These are phyloP conservation scores for Stenoptilia bipunctidactyla DNA, from an alignment of 2,888 invertebrate species.

Conservation along the genomic window DNA sequence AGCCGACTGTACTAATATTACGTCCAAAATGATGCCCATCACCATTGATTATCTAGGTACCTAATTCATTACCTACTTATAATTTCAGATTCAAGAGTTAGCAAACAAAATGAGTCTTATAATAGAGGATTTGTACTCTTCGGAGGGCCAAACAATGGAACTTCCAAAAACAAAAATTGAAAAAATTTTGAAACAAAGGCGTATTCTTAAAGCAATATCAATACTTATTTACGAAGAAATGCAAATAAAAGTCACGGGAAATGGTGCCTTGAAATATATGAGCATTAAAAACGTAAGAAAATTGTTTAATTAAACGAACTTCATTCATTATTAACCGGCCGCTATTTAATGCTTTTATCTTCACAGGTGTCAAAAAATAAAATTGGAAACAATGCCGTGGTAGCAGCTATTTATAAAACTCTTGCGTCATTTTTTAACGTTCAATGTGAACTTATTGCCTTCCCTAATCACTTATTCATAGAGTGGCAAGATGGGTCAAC, in stretches of 20 bases:
- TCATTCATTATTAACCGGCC: no score
- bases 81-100: conserved; percentile 23
- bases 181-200: not conserved
- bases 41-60: no score
- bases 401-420: conserved; percentile 36
- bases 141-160: no score
- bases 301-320: not conserved
- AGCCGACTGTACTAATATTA: no score
- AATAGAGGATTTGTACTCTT: no score
- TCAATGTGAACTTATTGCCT: conserved; percentile 33
- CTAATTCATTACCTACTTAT: no score
- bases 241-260: not conserved
- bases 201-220: not conserved
- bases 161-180: no score
- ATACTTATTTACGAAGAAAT: not conserved
- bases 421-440: conserved; percentile 39
- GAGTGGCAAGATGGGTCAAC: conserved; percentile 39
- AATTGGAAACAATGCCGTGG: conserved; percentile 27
- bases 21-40: no score
- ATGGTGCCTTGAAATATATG: not conserved
- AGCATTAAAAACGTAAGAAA: not conserved
- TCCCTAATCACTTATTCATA: conserved; percentile 43
- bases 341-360: no score
- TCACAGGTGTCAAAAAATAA: conserved; percentile 32
- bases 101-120: conserved; percentile 21